Percentiles rank a stretch among this genome's conserved stretches.
phyloP scores from a whole-genome alignment of 2,888 invertebrate genomes.

The Lucinisca nassula region DNA sequence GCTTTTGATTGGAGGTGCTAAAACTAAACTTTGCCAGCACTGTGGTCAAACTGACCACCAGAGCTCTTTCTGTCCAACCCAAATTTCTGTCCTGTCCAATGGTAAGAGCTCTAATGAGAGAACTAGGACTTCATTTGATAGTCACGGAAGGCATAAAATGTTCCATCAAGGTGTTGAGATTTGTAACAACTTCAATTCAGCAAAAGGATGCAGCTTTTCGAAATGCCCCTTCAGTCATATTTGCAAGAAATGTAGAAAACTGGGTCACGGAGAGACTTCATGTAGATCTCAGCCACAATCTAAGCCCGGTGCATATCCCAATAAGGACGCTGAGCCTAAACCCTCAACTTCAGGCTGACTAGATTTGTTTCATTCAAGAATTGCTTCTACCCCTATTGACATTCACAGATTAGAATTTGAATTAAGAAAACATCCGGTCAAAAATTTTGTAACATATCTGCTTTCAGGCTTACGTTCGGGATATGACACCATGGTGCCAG shows the following conservation, averaged over 20 bases:
- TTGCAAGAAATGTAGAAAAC: not conserved
- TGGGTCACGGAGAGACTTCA: not conserved
- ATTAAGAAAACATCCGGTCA: not conserved
- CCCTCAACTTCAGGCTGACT: not conserved
- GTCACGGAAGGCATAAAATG: not conserved
- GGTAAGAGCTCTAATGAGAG: no score
- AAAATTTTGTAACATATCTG: not conserved
- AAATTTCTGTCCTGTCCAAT: no score
- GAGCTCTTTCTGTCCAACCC: no score
- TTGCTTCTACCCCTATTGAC: not conserved
- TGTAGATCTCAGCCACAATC: no score
- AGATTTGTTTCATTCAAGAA: not conserved
- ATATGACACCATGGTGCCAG: not conserved
- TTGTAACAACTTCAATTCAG: not conserved
- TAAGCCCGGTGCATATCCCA: no score
- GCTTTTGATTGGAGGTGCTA: not conserved
- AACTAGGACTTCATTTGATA: not conserved
- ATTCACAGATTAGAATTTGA: not conserved
- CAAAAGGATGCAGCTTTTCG: no score
- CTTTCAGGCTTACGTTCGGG: not conserved
- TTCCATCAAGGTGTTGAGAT: not conserved
- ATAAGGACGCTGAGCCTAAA: not conserved
- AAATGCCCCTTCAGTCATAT: not conserved
- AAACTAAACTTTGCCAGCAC: not conserved
- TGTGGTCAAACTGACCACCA: not conserved